Evolutionary conservation across 1,140 invertebrate species (phyloP).

Genomic region (Hyphantria cunea): DNA sequence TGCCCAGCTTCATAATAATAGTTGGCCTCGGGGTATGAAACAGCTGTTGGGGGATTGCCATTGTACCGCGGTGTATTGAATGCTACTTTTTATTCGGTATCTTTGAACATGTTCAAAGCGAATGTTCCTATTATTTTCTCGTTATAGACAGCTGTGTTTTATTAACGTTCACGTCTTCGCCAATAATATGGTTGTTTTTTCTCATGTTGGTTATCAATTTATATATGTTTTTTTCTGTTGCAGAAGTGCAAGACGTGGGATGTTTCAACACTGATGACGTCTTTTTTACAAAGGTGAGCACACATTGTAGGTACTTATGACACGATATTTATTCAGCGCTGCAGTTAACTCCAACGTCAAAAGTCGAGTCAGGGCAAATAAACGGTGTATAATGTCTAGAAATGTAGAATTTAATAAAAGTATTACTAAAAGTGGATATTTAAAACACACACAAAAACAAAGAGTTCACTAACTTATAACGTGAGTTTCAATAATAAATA

Average conservation of each 20-base stretch:
- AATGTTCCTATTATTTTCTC: conserved; percentile 41
- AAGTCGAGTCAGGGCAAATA: too few species aligned
- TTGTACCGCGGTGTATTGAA: conserved; percentile 47
- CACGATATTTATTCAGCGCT: too few species aligned
- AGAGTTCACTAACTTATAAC: too few species aligned
- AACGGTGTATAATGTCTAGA: too few species aligned
- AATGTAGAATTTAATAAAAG: too few species aligned
- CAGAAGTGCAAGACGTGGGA: conserved; percentile 75
- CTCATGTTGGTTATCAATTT: too few species aligned
- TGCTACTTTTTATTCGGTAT: conserved; percentile 38
- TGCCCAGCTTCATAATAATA: conserved; percentile 52
- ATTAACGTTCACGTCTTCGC: conserved; percentile 31
- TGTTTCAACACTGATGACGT: conserved; percentile 50
- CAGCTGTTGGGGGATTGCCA: conserved; percentile 53
- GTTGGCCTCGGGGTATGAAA: conserved; percentile 37
- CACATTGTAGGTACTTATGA: background rate
- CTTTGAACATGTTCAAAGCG: conserved; percentile 44
- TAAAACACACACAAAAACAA: too few species aligned
- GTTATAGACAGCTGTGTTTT: conserved; percentile 36
- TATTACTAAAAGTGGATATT: too few species aligned
- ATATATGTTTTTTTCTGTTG: conserved; percentile 51
- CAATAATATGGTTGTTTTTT: conserved; percentile 14
- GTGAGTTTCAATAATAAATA: too few species aligned
- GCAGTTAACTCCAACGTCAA: too few species aligned
- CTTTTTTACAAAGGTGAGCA: conserved; percentile 33